Percentiles rank a stretch among this genome's conserved stretches.
phyloP scores from a whole-genome alignment of 2,888 invertebrate species.

The Aporophyla lueneburgensis region DNA sequence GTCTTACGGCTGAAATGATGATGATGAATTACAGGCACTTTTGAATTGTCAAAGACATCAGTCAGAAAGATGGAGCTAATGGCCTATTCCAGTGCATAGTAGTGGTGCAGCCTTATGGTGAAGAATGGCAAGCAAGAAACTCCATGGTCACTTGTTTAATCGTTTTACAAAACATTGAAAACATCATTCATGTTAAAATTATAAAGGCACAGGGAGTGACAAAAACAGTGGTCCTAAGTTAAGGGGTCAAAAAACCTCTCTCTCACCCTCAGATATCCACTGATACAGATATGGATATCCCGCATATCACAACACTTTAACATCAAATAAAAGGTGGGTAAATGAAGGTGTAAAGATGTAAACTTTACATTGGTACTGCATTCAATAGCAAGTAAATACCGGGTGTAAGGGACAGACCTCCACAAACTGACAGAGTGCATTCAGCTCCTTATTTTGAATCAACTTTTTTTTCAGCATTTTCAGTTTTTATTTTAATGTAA shows the following conservation, averaged over 20 bases:
- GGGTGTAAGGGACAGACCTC: too few species aligned
- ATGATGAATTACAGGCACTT: too few species aligned
- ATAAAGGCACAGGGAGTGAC: neutral
- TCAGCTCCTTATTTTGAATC: too few species aligned
- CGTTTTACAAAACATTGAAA: neutral
- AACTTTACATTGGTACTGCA: neutral
- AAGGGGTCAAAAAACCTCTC: neutral
- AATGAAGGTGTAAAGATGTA: neutral
- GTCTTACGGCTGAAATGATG: too few species aligned
- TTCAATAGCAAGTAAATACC: neutral
- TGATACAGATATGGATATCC: too few species aligned
- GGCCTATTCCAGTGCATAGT: neutral
- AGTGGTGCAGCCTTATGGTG: neutral
- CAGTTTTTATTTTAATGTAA: too few species aligned
- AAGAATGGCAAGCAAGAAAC: neutral
- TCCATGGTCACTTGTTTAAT: neutral
- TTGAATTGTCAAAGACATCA: neutral
- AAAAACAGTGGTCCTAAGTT: neutral
- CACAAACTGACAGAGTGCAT: too few species aligned
- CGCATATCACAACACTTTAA: neutral
- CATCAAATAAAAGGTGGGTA: neutral
- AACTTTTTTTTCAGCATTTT: too few species aligned
- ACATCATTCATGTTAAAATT: neutral
- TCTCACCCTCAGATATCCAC: too few species aligned
- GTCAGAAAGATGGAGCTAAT: neutral